Evolutionary conservation across 2,888 invertebrate species (phyloP), one percentile per base, ranked within the genome.

Genomic region (Caenorhabditis japonica): DNA sequence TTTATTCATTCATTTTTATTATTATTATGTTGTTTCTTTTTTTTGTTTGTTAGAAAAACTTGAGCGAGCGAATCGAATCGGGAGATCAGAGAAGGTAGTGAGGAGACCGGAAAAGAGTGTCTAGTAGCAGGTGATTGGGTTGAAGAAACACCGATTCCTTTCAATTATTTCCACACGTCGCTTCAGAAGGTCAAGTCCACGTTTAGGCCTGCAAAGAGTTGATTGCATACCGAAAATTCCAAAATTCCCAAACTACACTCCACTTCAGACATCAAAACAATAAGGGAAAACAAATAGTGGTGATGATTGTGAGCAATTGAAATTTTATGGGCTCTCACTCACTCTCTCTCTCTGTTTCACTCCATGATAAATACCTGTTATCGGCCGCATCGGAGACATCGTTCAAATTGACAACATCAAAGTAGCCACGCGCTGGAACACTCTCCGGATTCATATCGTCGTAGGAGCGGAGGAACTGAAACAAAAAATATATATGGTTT

Each of bases 121-220:
- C n/a, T 56, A 74, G 23, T 74, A 74, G 23, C 74, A 74, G 5
- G 74, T 69, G 23, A 74, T 69, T 1, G 74, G 74, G 49, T 74
- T 74, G 62, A 74, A 74, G 33, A 74, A 74, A 17, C 74, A 74
- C 17, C 74, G 74, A 60, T 74, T 74, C 53, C 74, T 25, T 30
- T 74, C 74, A 36, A 74, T 68, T 12, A 74, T 74, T 36, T 74
- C 74, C 23, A 62, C 61, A 8, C 74, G 58, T 41, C 74, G 34
- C 25, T 74, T 74, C 52, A 74, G 49, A 43, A 74, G 44, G 41
- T 74, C 74, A 10, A 74, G 51, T 46, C 60, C 74, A 13, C 74
- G 38, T 55, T 74, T 74, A n/a, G 74, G 38, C 41, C 74, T 69
- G 58, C n/a, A 66, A 52, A 34, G n/a, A n/a, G n/a, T n/a, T n/a